These are phyloP conservation scores for Odontamblyopus rebecca DNA, from an alignment of 2,797 vertebrate species.

Conservation along the genomic window DNA sequence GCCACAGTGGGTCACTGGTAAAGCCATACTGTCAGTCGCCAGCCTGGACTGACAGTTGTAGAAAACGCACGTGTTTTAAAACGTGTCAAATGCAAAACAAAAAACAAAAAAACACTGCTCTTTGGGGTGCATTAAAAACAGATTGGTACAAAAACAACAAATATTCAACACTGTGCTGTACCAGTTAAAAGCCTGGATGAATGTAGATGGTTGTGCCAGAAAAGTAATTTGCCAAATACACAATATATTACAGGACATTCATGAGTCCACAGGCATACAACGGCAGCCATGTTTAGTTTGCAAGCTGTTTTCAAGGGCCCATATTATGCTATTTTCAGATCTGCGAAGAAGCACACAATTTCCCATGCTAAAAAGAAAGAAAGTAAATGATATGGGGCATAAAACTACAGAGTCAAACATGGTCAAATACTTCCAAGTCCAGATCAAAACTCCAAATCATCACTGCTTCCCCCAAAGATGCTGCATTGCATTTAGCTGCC, in stretches of 20 bases:
- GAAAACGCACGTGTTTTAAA: neutral
- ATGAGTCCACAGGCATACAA: neutral
- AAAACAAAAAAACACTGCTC: neutral
- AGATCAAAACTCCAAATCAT: constrained; percentile 60
- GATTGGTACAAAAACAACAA: neutral
- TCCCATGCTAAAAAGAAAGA: neutral
- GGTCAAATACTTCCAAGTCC: constrained; percentile 44
- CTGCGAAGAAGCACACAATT: neutral
- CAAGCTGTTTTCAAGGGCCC: no score
- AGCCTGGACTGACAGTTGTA: neutral
- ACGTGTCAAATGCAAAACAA: neutral
- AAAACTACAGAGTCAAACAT: constrained; percentile 43
- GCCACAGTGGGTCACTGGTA: neutral
- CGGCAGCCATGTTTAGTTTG: no score
- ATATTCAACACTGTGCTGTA: neutral
- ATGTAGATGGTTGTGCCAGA: neutral
- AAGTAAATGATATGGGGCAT: neutral
- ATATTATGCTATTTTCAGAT: no score
- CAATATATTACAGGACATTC: neutral
- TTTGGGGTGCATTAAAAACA: neutral
- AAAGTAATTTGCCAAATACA: neutral
- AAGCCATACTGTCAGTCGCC: neutral
- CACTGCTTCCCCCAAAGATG: constrained; percentile 36
- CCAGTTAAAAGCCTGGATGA: neutral
- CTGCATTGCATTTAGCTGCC: constrained; percentile 54